Base-by-base conservation (phyloP, 2,797 vertebrate genomes). In the Ctenopoma kingsleyae region DNA sequence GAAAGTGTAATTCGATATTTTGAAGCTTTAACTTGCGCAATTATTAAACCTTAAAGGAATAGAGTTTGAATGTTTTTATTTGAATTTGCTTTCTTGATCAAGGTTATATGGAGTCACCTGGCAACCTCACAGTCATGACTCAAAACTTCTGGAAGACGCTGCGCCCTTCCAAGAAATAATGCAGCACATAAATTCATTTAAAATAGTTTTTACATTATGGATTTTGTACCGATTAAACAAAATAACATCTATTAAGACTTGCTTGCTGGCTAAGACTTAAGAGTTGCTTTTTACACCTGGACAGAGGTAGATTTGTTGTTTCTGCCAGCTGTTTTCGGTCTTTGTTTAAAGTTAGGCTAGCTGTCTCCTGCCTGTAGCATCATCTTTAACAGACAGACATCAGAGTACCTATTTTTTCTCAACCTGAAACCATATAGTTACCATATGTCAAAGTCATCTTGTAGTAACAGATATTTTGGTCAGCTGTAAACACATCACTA, bases 1-100 rank as follows among this genome's bases (percentile, higher is more conserved):
- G 30, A 4, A 53, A 53, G 59, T 19, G 17, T 19, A 8, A 56
- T 59, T 72, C 8, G 25, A 57, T 59, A 70, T 44, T 15, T 27
- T 44, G 4, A 25, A 47, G n/a, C 19, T 48, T 41, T 44, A 9
- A 38, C 25, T 76, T 52, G 41, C 55, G 36, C 36, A 41, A 51
- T 61, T 25, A 25, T 3, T 48, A 6, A 30, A 67, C 12, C 30
- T 47, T 35, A 40, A 70, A 62, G 49, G 35, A n/a, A 15, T 38
- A 0, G 1, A 49, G 48, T 46, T 49, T 20, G 1, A 20, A 20
- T 20, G 8, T 4, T 41, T 38, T 12, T 30, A 1, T 22, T 5
- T 9, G 11, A 15, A 60, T 48, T 53, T 46, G 44, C 19, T 46
- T 46, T 46, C 19, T 20, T 20, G 19, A 17, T 0, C 0, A 49